Base-by-base conservation (phyloP, 2,888 invertebrate species). In the Altica lythri region DNA sequence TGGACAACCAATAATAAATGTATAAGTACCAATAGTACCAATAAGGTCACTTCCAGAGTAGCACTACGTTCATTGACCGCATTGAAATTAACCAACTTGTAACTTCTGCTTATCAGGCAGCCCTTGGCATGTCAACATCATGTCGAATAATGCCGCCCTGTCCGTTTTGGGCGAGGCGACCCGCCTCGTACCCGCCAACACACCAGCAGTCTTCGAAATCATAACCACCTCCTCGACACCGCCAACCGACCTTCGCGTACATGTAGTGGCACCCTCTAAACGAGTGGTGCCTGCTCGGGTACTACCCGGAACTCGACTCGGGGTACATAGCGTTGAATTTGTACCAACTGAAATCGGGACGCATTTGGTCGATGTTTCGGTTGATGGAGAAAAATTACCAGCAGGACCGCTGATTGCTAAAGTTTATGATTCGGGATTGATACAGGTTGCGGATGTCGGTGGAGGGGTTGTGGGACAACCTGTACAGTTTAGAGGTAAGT, bases 391-490 rank as follows among this genome's bases (percentile, higher is more conserved):
- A 69, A 92, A 93, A 77, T 80, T 97, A 67, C 86, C 90, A 62
- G 92, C 91, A 47, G 93, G 93, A 13, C 95, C 95, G 9, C 83
- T 95, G 60, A 86, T 93, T 57, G 94, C 95, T 66, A 94, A 95
- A 80, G 95, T 94, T 38, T 97, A 95, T 79, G 95, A 96, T 76
- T 88, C 95, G 60, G 89, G 91, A 63, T 83, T 95, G 62, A 95
- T 98, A 72, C 89, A 91, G 80, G 93, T 98, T 63, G 92, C 95
- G 48, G 94, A 96, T 75, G 90, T 97, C 22, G 90, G 92, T 67
- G 92, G 90, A 69, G 96, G 95, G 55, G 88, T 92, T 58, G 94
- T 97, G 29, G 96, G 96, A 48, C 93, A 96, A 77, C 92, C 95
- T 59, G 94, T 95, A 73, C 95, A 96, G 78, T 98, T 99, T 77